These are phyloP conservation scores for Corythoichthys haematopterus DNA, from an alignment of 2,113 vertebrate species.

Conservation along the genomic window DNA sequence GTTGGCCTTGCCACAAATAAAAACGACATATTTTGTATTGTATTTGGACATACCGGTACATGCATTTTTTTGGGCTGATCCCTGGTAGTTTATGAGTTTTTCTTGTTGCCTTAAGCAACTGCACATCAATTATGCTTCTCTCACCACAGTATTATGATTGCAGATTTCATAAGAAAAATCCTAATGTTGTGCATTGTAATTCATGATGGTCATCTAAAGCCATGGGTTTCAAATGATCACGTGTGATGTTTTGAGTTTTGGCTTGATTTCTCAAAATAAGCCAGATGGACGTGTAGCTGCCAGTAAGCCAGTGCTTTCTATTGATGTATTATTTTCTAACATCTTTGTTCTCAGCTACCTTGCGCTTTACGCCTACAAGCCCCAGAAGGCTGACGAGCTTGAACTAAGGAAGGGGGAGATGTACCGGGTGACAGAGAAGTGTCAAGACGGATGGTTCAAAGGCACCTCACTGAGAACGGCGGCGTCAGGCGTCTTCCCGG, in stretches of 20 bases:
- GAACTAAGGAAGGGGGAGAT: conserved; percentile 96
- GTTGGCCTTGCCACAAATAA: too few relatives aligned
- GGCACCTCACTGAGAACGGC: conserved; percentile 88
- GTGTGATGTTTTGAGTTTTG: neutral
- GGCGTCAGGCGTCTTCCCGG: conserved; percentile 91
- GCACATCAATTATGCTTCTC: neutral
- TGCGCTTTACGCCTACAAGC: conserved; percentile 95
- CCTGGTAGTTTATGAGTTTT: neutral
- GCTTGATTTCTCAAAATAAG: neutral
- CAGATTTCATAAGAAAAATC: neutral
- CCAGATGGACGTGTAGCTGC: neutral
- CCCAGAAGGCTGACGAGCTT: conserved; percentile 94
- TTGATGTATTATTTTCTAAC: neutral
- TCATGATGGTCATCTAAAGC: neutral
- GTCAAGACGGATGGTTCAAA: conserved; percentile 98
- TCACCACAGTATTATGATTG: neutral
- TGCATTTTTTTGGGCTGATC: neutral
- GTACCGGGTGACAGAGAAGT: conserved; percentile 97
- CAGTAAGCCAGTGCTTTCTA: neutral
- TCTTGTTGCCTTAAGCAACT: neutral
- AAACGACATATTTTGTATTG: too few relatives aligned
- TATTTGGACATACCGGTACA: too few relatives aligned
- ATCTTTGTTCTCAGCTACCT: conserved; percentile 75
- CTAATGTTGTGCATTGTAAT: neutral
- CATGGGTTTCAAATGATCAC: neutral